Conservation (phyloP, 2,113 vertebrate genomes). For the Kryptolebias marmoratus region DNA sequence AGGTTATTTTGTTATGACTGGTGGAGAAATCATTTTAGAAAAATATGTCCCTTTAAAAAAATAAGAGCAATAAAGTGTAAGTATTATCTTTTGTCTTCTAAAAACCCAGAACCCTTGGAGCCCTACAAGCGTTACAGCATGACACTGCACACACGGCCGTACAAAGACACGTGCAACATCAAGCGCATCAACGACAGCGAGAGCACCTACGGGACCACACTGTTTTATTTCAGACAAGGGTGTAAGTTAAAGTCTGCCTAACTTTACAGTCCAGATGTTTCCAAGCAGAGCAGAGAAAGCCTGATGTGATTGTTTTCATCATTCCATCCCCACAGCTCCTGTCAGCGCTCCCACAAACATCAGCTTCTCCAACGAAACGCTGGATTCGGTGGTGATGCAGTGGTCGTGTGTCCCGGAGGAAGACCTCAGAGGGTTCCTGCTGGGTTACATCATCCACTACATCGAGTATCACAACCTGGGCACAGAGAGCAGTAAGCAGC, state of each 20-base stretch:
- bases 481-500: slow-evolving; percentile 56
- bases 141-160: slow-evolving; percentile 62
- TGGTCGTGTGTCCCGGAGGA: slow-evolving; percentile 81
- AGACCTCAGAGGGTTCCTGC: slow-evolving; percentile 82
- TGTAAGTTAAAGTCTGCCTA: slow-evolving; percentile 63
- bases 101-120: slow-evolving; percentile 68
- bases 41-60: no score
- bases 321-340: slow-evolving; percentile 75
- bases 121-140: slow-evolving; percentile 76
- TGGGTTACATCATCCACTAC: slow-evolving; percentile 80
- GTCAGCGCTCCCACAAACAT: slow-evolving; percentile 77
- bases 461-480: slow-evolving; percentile 28
- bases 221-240: slow-evolving; percentile 80
- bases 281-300: background rate
- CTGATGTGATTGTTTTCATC: slow-evolving; percentile 5
- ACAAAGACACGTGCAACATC: slow-evolving; percentile 74
- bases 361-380: slow-evolving; percentile 67
- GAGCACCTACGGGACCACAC: slow-evolving; percentile 71
- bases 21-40: no score
- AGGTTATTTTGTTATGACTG: no score
- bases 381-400: slow-evolving; percentile 74
- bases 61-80: no score
- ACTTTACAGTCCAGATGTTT: background rate
- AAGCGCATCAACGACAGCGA: slow-evolving; percentile 75
- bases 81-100: background rate